phyloP scores from a whole-genome alignment of 2,113 vertebrate genomes.

The Nicator chloris region DNA sequence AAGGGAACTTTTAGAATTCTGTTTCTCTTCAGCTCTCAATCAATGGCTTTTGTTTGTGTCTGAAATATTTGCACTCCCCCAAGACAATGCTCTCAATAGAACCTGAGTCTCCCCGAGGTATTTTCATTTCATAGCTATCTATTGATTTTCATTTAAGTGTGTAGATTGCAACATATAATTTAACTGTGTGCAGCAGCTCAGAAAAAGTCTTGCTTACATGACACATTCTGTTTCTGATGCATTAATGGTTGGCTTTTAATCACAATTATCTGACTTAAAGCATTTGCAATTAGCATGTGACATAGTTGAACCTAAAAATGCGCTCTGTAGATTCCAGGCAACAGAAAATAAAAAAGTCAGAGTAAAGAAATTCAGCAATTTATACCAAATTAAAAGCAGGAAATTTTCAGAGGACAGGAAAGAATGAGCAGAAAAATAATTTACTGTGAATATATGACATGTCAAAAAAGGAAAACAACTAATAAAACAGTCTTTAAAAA shows the following conservation, averaged over 20 bases:
- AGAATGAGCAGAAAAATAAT: background rate
- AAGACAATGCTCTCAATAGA: background rate
- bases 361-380: background rate
- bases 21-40: slow-evolving; percentile 32
- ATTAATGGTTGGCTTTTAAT: background rate
- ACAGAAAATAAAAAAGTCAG: background rate
- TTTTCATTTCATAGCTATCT: slow-evolving; percentile 60
- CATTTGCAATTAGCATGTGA: background rate
- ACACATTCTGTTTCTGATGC: background rate
- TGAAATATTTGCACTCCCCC: slow-evolving; percentile 43
- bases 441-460: background rate
- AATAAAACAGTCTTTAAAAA: background rate
- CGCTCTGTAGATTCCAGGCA: background rate
- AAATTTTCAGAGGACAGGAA: background rate
- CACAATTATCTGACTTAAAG: background rate
- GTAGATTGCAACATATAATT: background rate
- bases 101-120: background rate
- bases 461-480: background rate
- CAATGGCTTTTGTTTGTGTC: slow-evolving; percentile 34
- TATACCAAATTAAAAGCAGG: background rate
- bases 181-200: slow-evolving; percentile 8
- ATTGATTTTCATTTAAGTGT: slow-evolving; percentile 66
- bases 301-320: background rate
- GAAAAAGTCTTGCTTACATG: slow-evolving; percentile 17
- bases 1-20: slow-evolving; percentile 1